These are phyloP conservation scores for Lonchura striata DNA, from an alignment of 2,113 vertebrate genomes.

Conservation along the genomic window DNA sequence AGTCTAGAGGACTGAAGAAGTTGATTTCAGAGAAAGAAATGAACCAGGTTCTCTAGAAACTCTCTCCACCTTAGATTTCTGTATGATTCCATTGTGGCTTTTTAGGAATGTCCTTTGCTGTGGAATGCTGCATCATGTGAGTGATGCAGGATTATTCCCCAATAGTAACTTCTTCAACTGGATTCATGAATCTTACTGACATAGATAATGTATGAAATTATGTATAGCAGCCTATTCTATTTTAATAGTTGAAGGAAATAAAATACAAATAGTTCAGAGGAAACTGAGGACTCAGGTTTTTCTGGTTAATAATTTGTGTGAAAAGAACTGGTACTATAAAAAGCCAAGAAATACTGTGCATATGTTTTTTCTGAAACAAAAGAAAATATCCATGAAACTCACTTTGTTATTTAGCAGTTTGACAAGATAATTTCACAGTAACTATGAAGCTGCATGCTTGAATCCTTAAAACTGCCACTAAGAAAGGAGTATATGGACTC, in stretches of 20 bases:
- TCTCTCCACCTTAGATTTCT: not conserved
- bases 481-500: not conserved
- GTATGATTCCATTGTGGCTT: accelerated
- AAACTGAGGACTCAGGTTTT: not conserved
- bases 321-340: not conserved
- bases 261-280: not conserved
- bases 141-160: not conserved
- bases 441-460: not conserved
- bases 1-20: not conserved
- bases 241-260: not conserved
- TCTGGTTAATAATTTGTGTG: not conserved
- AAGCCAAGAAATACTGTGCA: not conserved
- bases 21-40: not conserved
- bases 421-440: not conserved
- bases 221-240: not conserved
- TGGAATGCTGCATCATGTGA: not conserved
- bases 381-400: not conserved
- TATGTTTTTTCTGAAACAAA: not conserved
- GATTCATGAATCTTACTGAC: not conserved
- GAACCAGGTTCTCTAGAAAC: not conserved
- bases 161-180: not conserved
- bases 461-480: not conserved
- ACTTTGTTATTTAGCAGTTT: not conserved
- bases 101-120: not conserved
- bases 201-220: not conserved